These are phyloP conservation scores for Champsocephalus esox DNA, from an alignment of 2,797 vertebrate genomes.

Conservation along the genomic window DNA sequence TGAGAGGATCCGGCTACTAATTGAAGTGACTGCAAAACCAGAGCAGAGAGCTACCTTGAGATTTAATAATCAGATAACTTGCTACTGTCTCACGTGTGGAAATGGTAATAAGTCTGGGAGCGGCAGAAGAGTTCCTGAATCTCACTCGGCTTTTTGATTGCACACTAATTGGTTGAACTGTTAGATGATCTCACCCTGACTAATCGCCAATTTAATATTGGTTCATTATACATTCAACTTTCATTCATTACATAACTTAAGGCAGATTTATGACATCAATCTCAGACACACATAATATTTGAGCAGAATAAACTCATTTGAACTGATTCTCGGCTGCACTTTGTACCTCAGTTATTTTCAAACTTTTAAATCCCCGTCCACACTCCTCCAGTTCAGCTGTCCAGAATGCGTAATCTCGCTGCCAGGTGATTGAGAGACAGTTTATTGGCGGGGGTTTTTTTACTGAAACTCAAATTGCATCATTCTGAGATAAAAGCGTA, in stretches of 20 bases:
- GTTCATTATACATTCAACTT: slow-evolving; percentile 69
- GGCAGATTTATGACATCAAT: slow-evolving; percentile 50
- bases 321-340: slow-evolving; percentile 2
- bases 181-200: slow-evolving; percentile 60
- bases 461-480: slow-evolving; percentile 19
- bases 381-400: slow-evolving; percentile 58
- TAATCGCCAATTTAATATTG: slow-evolving; percentile 73
- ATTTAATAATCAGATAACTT: slow-evolving; percentile 75
- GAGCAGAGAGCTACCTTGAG: slow-evolving; percentile 66
- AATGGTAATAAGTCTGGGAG: slow-evolving; percentile 43
- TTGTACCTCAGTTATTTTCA: slow-evolving; percentile 9
- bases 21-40: slow-evolving; percentile 63
- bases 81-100: slow-evolving; percentile 38
- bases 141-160: slow-evolving; percentile 53
- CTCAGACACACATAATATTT: slow-evolving; percentile 11
- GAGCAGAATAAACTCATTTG: slow-evolving; percentile 9
- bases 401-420: slow-evolving; percentile 14
- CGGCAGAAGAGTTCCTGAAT: slow-evolving; percentile 22
- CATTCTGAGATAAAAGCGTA: slow-evolving; percentile 37
- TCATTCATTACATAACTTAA: slow-evolving; percentile 50
- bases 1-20: slow-evolving; percentile 57
- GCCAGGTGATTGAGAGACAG: slow-evolving; percentile 41
- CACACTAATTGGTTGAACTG: slow-evolving; percentile 70
- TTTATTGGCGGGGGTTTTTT: slow-evolving; percentile 41
- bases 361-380: slow-evolving; percentile 22